These are phyloP conservation scores for Ibidorhyncha struthersii DNA, from an alignment of 2,113 vertebrate genomes.

Conservation along the genomic window DNA sequence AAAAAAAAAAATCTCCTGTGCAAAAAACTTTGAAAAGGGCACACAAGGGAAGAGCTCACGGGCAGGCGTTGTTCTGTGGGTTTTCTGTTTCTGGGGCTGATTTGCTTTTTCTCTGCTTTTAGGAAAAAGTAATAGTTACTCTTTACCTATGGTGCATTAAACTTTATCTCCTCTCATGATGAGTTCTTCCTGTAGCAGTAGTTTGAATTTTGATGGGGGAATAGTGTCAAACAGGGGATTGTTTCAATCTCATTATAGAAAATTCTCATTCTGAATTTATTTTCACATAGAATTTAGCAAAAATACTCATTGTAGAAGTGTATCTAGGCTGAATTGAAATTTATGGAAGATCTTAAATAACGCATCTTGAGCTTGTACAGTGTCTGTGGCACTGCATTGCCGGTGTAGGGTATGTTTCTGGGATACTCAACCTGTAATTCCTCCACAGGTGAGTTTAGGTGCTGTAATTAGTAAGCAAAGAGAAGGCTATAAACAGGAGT, in stretches of 20 bases:
- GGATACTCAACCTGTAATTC: neutral
- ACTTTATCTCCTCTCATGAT: fast-evolving
- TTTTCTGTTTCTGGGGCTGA: fast-evolving
- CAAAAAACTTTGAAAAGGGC: neutral
- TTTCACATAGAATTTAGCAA: neutral
- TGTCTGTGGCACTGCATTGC: neutral
- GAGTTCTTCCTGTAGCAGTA: neutral
- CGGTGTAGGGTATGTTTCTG: neutral
- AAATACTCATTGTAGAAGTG: neutral
- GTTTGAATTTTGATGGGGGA: neutral
- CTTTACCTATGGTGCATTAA: fast-evolving
- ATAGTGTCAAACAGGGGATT: neutral
- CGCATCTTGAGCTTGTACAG: neutral
- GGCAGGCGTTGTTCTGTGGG: neutral
- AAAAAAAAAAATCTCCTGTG: neutral
- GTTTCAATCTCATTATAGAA: neutral
- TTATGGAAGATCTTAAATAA: no score
- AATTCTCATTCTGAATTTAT: no score
- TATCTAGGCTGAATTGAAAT: neutral
- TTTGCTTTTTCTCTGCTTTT: neutral
- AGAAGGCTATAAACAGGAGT: no score
- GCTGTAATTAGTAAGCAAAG: neutral
- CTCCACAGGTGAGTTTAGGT: neutral
- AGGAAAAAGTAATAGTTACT: neutral
- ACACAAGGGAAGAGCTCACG: neutral